Base-by-base conservation (phyloP, 2,797 vertebrate genomes). In the Rachycentron canadum region DNA sequence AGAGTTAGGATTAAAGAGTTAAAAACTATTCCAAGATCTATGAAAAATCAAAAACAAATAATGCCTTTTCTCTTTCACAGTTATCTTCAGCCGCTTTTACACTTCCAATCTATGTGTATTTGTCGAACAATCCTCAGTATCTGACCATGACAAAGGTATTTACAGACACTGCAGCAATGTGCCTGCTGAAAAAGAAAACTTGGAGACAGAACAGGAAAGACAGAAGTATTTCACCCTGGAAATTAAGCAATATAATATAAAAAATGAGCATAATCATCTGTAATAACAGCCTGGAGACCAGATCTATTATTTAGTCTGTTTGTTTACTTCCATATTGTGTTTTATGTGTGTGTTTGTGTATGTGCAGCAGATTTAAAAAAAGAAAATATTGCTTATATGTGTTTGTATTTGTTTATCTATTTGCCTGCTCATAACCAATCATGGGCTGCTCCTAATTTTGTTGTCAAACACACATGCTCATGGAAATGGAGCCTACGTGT, bases 361-460 rank as follows among this genome's bases (percentile, higher is more conserved):
- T 13, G 47, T 30, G 61, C 32, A 56, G 36, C 45, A 66, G 74
- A 70, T 56, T 78, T 83, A 72, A 52, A 74, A 76, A 26, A 52
- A 74, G 43, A 71, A 56, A 41, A 76, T 64, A 75, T 60, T 72
- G 57, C 78, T 70, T 65, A 49, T 63, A 41, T 49, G 53, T 68
- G 57, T 86, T 82, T 84, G 83, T 59, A 34, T 78, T 66, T 30
- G 17, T 87, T 86, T 85, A 70, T 84, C 73, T 80, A 47, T 73
- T 83, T 12, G 41, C 41, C 62, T 69, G 53, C 66, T 73, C 56
- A 25, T 81, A 86, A 86, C 90, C 82, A 91, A 82, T 88, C 68
- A 21, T 7, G 17, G 43, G 61, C 67, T 36, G 69, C 81, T 87
- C 68, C 80, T 88, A 88, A 87, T 92, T 85, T 82, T 91, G 82